Evolutionary conservation across 2,797 vertebrate species (phyloP).

Genomic region (Cottoperca gobio): DNA sequence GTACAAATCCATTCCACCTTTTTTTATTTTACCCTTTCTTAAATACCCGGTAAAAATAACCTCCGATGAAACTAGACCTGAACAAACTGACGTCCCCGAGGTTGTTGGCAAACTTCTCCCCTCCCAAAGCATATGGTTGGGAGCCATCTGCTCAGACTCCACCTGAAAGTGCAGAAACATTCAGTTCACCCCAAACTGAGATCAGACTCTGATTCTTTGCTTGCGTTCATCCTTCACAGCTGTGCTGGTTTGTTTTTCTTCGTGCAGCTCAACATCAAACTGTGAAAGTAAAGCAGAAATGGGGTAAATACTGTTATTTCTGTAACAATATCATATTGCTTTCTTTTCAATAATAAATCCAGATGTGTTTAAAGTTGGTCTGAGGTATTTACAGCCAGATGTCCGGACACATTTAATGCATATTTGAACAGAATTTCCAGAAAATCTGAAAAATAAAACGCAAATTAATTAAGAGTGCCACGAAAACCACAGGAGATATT

Average conservation of each 20-base stretch:
- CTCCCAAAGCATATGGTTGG: constrained; percentile 64
- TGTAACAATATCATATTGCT: background rate
- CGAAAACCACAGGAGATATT: too few species aligned
- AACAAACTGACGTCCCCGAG: constrained; percentile 50
- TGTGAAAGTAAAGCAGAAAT: background rate
- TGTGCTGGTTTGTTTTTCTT: constrained; percentile 22
- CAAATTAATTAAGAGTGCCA: too few species aligned
- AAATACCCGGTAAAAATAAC: constrained; percentile 62
- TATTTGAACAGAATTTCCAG: too few species aligned
- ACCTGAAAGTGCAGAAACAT: constrained; percentile 52
- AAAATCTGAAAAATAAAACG: too few species aligned
- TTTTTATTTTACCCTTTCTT: constrained; percentile 24
- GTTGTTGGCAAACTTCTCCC: constrained; percentile 53
- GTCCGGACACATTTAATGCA: too few species aligned
- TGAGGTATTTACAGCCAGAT: background rate
- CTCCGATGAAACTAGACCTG: constrained; percentile 58
- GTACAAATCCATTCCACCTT: constrained; percentile 21
- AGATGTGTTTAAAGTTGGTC: background rate
- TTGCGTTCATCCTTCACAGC: constrained; percentile 17
- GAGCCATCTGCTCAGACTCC: constrained; percentile 66
- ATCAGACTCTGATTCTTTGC: constrained; percentile 31
- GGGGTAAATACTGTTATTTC: background rate
- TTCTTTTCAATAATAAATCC: background rate
- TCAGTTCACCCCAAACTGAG: constrained; percentile 52
- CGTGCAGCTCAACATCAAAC: constrained; percentile 2